phyloP scores from a whole-genome alignment of 23 tunicate genomes.

The Halocynthia roretzi region DNA sequence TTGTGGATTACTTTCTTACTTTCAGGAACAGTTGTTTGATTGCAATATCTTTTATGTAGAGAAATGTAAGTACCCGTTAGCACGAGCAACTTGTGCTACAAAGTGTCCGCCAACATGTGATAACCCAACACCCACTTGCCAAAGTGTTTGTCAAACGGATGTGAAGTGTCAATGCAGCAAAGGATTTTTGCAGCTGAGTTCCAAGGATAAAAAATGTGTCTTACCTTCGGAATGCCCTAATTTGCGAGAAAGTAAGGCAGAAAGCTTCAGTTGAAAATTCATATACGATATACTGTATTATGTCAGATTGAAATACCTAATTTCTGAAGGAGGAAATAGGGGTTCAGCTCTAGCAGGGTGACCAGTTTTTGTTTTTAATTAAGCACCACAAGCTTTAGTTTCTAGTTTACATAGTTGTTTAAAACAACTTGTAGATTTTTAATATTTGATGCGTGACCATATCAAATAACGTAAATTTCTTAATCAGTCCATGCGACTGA shows the following conservation, averaged over 20 bases:
- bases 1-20: too few relatives aligned
- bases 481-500: neutral
- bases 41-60: neutral
- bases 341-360: neutral
- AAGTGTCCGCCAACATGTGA: conserved; percentile 23
- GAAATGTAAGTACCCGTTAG: conserved; percentile 10
- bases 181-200: conserved; percentile 18
- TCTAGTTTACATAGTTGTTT: too few relatives aligned
- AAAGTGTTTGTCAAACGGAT: neutral
- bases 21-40: too few relatives aligned
- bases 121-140: conserved; percentile 8
- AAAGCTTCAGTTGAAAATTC: neutral
- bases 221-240: conserved; percentile 15
- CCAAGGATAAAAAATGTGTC: conserved; percentile 16
- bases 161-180: conserved; percentile 7
- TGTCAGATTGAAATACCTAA: neutral
- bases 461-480: neutral
- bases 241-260: conserved; percentile 1
- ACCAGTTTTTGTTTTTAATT: too few relatives aligned
- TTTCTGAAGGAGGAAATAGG: neutral
- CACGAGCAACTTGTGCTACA: conserved; percentile 12
- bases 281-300: too few relatives aligned
- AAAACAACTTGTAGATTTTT: too few relatives aligned
- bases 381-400: too few relatives aligned
- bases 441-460: neutral